These are phyloP conservation scores for Octomys mimax DNA, from an alignment of 2,797 vertebrate species.

Conservation along the genomic window DNA sequence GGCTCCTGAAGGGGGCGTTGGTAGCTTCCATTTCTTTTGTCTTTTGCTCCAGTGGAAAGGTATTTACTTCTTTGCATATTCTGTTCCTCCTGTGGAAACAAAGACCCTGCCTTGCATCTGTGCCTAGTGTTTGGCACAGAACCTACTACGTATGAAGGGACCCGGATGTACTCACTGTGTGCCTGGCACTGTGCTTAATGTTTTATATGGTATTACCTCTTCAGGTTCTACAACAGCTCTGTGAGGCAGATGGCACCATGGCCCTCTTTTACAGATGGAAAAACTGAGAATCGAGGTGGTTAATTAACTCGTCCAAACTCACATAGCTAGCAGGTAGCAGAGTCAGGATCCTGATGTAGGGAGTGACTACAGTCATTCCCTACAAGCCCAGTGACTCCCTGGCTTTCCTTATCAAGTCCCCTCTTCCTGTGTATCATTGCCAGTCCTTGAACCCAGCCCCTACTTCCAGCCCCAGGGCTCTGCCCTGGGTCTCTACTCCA, in stretches of 20 bases:
- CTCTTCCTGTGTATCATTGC: background rate
- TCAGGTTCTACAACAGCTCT: background rate
- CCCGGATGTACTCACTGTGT: background rate
- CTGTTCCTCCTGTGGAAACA: background rate
- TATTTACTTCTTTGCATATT: background rate
- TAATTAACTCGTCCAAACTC: background rate
- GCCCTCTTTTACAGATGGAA: background rate
- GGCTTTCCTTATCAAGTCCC: background rate
- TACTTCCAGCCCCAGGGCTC: too few relatives aligned
- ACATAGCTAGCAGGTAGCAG: background rate
- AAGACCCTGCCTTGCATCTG: background rate
- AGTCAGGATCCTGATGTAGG: background rate
- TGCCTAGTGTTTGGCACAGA: background rate
- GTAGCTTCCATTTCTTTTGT: constrained; percentile 6
- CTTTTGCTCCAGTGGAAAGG: background rate
- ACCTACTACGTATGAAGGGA: background rate
- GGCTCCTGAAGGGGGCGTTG: background rate
- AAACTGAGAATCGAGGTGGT: background rate
- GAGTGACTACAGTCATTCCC: background rate
- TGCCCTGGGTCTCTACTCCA: background rate
- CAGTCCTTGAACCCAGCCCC: background rate
- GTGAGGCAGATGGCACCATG: background rate
- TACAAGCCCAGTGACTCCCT: background rate
- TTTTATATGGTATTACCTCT: background rate
- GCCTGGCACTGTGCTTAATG: background rate